These are phyloP conservation scores for Neoniphon sammara DNA, from an alignment of 2,797 vertebrate genomes.

Conservation along the genomic window DNA sequence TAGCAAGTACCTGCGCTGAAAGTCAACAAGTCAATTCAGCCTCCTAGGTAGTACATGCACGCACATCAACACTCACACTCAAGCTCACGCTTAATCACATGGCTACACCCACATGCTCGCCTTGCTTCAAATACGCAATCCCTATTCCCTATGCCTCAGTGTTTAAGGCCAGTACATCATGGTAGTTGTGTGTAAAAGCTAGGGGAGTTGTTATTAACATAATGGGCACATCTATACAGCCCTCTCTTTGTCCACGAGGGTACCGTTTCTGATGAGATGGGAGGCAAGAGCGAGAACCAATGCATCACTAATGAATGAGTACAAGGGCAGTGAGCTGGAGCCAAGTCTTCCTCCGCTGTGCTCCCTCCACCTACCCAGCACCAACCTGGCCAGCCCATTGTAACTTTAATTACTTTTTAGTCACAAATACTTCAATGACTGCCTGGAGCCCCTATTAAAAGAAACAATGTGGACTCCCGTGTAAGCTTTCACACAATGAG, in stretches of 20 bases:
- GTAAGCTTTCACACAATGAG: conserved; percentile 64
- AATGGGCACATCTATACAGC: conserved; percentile 67
- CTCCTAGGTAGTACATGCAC: conserved; percentile 58
- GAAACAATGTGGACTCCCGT: conserved; percentile 68
- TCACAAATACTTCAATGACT: conserved; percentile 73
- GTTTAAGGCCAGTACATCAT: conserved; percentile 24
- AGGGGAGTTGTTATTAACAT: conserved; percentile 65
- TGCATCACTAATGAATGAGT: conserved; percentile 78
- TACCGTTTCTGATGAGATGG: conserved; percentile 69
- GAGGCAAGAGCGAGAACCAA: conserved; percentile 63
- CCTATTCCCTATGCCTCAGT: conserved; percentile 29
- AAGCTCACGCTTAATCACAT: conserved; percentile 19
- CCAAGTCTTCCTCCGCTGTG: conserved; percentile 52
- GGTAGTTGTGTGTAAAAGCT: conserved; percentile 33
- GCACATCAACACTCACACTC: conserved; percentile 36
- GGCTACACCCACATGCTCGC: conserved; percentile 37
- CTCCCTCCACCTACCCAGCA: conserved; percentile 47
- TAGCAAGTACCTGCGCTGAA: conserved; percentile 61
- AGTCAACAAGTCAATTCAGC: conserved; percentile 65
- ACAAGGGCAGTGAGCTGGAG: conserved; percentile 63
- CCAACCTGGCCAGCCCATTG: conserved; percentile 57
- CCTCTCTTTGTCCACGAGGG: conserved; percentile 55
- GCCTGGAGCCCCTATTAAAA: conserved; percentile 78
- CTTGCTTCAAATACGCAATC: neutral
- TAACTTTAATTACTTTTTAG: conserved; percentile 81